A percentile compares a stretch with the other conserved stretches of the same genome.
Conservation (phyloP, 2,113 vertebrate genomes). For the Tenebrosternarchus preto region DNA sequence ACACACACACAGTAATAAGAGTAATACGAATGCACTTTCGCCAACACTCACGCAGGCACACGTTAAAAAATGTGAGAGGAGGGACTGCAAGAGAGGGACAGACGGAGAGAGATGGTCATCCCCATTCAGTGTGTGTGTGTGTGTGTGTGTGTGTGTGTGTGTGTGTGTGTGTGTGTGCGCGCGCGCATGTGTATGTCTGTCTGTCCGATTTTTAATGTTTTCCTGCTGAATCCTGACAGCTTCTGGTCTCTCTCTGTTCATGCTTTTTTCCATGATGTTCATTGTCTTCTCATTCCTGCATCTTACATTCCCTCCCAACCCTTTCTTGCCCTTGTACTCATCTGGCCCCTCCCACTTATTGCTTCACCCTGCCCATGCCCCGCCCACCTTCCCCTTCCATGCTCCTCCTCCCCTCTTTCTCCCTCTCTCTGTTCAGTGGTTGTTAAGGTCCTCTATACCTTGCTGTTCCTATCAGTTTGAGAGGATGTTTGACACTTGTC, state of each 20-base stretch:
- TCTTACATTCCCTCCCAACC: background rate
- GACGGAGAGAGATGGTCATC: conserved; percentile 9
- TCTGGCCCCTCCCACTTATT: background rate
- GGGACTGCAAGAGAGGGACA: background rate
- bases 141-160: background rate
- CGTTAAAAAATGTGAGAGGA: background rate
- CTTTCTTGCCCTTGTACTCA: background rate
- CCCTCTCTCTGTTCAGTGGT: conserved; percentile 70
- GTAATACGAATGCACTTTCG: background rate
- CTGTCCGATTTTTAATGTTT: conserved; percentile 23
- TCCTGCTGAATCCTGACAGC: conserved; percentile 10
- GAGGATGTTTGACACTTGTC: conserved; percentile 84
- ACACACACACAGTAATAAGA: conserved; percentile 29
- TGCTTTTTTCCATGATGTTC: background rate
- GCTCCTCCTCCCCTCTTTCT: conserved; percentile 37
- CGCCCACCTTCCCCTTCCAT: conserved; percentile 54
- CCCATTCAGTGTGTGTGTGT: conserved; percentile 28
- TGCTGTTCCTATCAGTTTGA: conserved; percentile 86
- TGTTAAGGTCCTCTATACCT: conserved; percentile 83
- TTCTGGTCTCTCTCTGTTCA: conserved; percentile 27
- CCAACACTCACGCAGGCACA: background rate
- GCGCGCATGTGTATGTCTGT: background rate
- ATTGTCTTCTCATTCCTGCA: background rate
- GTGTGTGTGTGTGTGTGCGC: conserved; percentile 16
- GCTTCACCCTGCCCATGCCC: conserved; percentile 43